Evolutionary conservation across 2,113 vertebrate species (phyloP), one percentile per base, ranked within the genome.

Genomic region (Aviceda subcristata): DNA sequence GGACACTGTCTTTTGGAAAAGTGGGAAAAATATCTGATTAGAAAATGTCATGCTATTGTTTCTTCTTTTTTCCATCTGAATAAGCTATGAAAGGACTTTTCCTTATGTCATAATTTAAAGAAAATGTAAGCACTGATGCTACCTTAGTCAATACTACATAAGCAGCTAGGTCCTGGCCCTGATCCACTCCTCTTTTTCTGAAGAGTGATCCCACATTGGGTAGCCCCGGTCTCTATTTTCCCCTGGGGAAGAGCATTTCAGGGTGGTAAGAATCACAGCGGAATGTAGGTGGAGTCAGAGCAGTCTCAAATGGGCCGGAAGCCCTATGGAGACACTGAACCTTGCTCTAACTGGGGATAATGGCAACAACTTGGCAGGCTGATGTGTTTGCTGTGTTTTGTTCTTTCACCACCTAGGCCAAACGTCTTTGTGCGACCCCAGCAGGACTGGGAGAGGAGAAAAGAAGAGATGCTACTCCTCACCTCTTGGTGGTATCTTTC

Each of bases 21-120:
- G 48, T 96, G 86, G 90, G 86, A 68, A 96, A 97, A 98, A 98
- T 89, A 97, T 97, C 95, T 92, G 97, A 95, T 98, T 96, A 97
- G 96, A 95, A 97, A 97, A 98, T 97, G 92, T 94, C 92, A 89
- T 94, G 88, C 83, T 97, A 97, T 93, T 97, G 80, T 96, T 96
- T 97, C 86, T 69, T 92, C 74, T 79, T 76, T 94, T 89, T 95
- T 89, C 76, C 77, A 91, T 68, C 63, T 97, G 96, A 96, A 75
- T 94, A 94, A 97, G 79, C 93, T 97, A 93, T 76, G 90, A 95
- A 74, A 86, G 79, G 84, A 85, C 90, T 92, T 85, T 94, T 96
- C 56, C 90, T 97, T 95, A 85, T 96, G 91, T 82, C 90, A 94
- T 73, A 91, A 67, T 57, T 95, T 79, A 95, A 85, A 94, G 59